phyloP scores from a whole-genome alignment of 2,113 vertebrate genomes.

The Grus americana region DNA sequence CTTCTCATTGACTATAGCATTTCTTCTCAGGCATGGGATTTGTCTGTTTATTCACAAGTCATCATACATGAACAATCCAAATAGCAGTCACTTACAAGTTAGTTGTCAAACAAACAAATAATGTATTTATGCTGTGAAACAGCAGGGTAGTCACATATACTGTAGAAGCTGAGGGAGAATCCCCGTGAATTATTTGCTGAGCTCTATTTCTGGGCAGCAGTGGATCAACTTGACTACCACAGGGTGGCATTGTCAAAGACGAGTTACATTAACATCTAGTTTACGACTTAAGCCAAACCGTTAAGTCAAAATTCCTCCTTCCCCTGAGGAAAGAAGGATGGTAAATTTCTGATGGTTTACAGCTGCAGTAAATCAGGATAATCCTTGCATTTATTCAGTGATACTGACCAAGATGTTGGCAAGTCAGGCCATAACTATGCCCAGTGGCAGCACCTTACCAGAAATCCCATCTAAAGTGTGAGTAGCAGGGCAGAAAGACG shows the following conservation, averaged over 20 bases:
- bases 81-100: background rate
- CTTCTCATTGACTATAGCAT: background rate
- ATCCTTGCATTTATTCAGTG: background rate
- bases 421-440: background rate
- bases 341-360: background rate
- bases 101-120: background rate
- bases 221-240: background rate
- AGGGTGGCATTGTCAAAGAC: background rate
- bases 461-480: background rate
- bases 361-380: background rate
- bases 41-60: background rate
- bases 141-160: background rate
- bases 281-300: background rate
- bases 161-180: background rate
- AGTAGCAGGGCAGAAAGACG: background rate
- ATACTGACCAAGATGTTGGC: background rate
- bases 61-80: rapidly evolving
- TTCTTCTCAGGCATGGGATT: background rate
- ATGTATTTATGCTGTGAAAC: background rate
- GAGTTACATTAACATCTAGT: background rate
- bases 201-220: background rate
- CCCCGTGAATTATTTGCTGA: background rate
- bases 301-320: background rate
- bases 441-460: background rate
- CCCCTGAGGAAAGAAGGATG: background rate